A percentile compares a stretch with the other conserved stretches of the same genome.
phyloP scores from a whole-genome alignment of 1,140 invertebrate genomes.

The Callitettix versicolor region DNA sequence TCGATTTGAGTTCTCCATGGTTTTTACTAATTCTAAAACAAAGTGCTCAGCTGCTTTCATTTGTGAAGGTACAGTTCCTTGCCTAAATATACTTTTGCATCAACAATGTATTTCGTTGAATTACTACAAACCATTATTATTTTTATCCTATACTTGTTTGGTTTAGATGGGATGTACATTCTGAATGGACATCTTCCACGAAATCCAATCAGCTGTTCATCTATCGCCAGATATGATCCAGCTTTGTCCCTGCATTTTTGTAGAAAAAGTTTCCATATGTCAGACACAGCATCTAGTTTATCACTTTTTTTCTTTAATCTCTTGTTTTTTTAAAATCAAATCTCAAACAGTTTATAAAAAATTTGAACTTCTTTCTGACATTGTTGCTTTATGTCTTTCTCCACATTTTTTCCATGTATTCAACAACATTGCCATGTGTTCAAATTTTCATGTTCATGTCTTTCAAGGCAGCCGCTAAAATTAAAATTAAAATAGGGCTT shows the following conservation, averaged over 20 bases:
- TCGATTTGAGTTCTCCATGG: slow-evolving; percentile 26
- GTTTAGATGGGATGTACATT: too few species aligned
- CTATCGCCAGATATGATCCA: slow-evolving; percentile 26
- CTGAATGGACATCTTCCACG: slow-evolving; percentile 31
- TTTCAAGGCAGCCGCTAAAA: slow-evolving; percentile 23
- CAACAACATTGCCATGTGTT: slow-evolving; percentile 23
- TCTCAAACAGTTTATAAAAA: slow-evolving; percentile 29
- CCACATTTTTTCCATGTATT: slow-evolving; percentile 21
- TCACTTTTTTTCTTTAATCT: slow-evolving; percentile 19
- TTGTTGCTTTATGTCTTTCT: slow-evolving; percentile 25
- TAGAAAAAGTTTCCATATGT: slow-evolving; percentile 25
- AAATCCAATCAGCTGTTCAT: slow-evolving; percentile 33
- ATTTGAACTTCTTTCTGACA: slow-evolving; percentile 30
- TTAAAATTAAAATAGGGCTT: slow-evolving; percentile 26
- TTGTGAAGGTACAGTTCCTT: slow-evolving; percentile 20
- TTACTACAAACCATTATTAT: slow-evolving; percentile 30
- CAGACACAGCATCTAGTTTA: slow-evolving; percentile 24
- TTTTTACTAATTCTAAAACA: slow-evolving; percentile 26
- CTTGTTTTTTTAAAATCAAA: slow-evolving; percentile 30
- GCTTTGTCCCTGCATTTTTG: slow-evolving; percentile 28
- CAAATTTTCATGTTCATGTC: slow-evolving; percentile 28
- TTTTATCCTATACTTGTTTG: too few species aligned
- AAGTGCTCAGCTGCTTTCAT: slow-evolving; percentile 15
- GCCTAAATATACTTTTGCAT: slow-evolving; percentile 30
- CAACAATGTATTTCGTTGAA: slow-evolving; percentile 28